Evolutionary conservation across 2,888 invertebrate species (phyloP), one percentile per base, ranked within the genome.

Genomic region (Cephonodes hylas): DNA sequence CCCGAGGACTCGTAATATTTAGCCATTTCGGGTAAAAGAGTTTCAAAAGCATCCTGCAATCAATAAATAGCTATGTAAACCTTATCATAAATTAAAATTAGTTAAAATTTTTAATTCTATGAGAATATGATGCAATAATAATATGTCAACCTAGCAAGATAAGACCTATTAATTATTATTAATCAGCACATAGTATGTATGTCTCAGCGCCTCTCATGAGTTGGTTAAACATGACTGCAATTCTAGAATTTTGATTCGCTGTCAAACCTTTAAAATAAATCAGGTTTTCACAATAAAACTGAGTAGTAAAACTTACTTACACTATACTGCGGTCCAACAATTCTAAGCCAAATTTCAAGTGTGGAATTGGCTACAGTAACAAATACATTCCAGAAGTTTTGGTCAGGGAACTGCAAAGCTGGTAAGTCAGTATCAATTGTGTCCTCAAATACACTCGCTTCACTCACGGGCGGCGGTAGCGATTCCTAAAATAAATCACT

Each of bases 291-390:
- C n/a, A 27, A 8, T 53, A 15, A 53, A 25, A 23, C n/a, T 15
- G 7, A 13, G 13, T 6, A 53, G 62, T 59, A 18, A 63, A 48
- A 58, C 22, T 59, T 27, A 86, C 93, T 90, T 77, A 94, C 94
- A 74, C 94, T 95, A 74, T 95, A 95, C 20, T 94, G 85, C 10
- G 93, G 87, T 53, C 95, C 95, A 65, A 95, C 93, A 6, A 96
- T 91, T 61, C 95, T 88, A 1, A 94, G 93, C 95, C 95, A 96
- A 60, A 96, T 92, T 71, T 95, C 95, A 1, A 93, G 87, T 0
- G 95, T 94, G 0, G 94, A 94, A 58, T 90, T 91, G 5, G 94
- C 94, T 42, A 93, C 93, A 0, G 94, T 94, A 10, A 95, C 92
- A 69, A 92, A 94, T 5, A 95, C 93, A 74, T 93, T 93, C 95